phyloP scores from a whole-genome alignment of 2,113 vertebrate species.

The Gnathonemus echidnorhynchus region DNA sequence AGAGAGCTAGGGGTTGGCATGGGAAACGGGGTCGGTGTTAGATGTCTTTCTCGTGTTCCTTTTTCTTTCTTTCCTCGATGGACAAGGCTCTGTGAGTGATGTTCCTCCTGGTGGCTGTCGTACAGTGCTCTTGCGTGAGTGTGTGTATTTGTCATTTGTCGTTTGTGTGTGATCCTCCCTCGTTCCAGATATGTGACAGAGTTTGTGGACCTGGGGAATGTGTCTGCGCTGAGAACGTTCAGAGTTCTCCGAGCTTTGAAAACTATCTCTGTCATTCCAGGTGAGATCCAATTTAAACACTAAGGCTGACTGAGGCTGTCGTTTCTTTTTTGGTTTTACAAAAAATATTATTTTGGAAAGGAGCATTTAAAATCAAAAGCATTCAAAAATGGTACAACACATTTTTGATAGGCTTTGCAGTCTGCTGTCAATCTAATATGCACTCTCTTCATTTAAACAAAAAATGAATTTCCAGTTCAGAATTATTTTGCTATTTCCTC shows the following conservation, averaged over 20 bases:
- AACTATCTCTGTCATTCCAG: slow-evolving; percentile 94
- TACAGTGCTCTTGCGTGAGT: slow-evolving; percentile 73
- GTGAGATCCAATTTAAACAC: slow-evolving; percentile 67
- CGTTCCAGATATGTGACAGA: slow-evolving; percentile 99
- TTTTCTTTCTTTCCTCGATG: slow-evolving; percentile 57
- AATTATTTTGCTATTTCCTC: background rate
- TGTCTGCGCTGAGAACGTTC: slow-evolving; percentile 93
- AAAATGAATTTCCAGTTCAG: background rate
- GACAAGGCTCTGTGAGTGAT: slow-evolving; percentile 71
- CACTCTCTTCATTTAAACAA: background rate
- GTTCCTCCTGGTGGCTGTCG: slow-evolving; percentile 75
- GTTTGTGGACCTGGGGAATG: slow-evolving; percentile 99
- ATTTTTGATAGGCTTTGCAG: slow-evolving; percentile 84
- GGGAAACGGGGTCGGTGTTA: slow-evolving; percentile 76
- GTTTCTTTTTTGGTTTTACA: slow-evolving; percentile 29
- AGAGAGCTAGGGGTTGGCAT: slow-evolving; percentile 59
- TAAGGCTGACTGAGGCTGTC: slow-evolving; percentile 43
- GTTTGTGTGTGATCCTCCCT: slow-evolving; percentile 97
- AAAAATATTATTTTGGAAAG: slow-evolving; percentile 52
- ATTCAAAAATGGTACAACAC: slow-evolving; percentile 66
- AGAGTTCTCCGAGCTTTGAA: slow-evolving; percentile 95
- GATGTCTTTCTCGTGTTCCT: slow-evolving; percentile 68
- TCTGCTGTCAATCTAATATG: slow-evolving; percentile 49
- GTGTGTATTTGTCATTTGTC: slow-evolving; percentile 90
- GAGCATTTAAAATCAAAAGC: slow-evolving; percentile 58